Evolutionary conservation across 2,888 invertebrate species (phyloP).

Genomic region (Steinernema scapterisci): DNA sequence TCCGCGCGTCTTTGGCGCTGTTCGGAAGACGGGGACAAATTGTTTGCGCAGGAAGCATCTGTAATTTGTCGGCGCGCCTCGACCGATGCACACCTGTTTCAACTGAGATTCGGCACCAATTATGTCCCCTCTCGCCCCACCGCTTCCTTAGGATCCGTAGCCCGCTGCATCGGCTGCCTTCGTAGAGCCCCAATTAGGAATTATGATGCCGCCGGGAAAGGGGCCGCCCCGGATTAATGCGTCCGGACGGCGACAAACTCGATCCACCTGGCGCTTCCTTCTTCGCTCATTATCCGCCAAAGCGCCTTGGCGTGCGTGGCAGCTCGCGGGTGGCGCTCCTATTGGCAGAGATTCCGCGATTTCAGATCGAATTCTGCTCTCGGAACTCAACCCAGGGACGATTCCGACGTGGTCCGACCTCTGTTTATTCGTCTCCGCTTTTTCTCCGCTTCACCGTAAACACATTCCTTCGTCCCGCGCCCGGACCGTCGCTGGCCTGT

Average conservation of each 20-base stretch:
- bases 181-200: conserved; percentile 18
- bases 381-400: too few species aligned
- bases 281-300: background rate
- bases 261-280: background rate
- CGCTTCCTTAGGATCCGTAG: conserved; percentile 9
- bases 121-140: background rate
- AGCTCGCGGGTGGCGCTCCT: too few species aligned
- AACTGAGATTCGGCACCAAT: background rate
- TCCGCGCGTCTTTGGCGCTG: background rate
- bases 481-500: background rate
- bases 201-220: conserved; percentile 7
- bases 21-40: conserved; percentile 18
- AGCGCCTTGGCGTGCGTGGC: too few species aligned
- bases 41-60: conserved; percentile 19
- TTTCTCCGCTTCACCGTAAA: background rate
- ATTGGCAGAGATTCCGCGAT: background rate
- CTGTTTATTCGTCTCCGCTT: background rate
- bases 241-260: background rate
- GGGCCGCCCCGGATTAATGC: conserved; percentile 15
- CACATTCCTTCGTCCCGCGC: background rate
- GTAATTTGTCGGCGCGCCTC: conserved; percentile 19
- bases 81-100: conserved; percentile 24
- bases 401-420: background rate
- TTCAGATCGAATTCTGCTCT: background rate
- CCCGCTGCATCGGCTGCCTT: conserved; percentile 21